These are phyloP conservation scores for Brachyalestes nurse DNA, from an alignment of 2,797 vertebrate species.

Conservation along the genomic window DNA sequence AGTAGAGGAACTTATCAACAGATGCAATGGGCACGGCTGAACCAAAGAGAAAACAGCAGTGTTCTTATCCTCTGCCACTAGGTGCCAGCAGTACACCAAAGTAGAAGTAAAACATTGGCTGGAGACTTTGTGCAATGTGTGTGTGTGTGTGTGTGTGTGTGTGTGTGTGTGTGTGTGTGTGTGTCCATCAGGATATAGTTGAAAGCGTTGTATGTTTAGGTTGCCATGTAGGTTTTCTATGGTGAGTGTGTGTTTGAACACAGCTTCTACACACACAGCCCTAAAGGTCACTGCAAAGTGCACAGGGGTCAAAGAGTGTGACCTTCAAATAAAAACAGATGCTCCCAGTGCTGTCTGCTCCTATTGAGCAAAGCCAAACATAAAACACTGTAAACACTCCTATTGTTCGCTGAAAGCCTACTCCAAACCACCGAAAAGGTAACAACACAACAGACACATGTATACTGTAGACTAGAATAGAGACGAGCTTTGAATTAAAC, in stretches of 20 bases:
- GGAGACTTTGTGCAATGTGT: neutral
- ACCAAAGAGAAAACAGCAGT: neutral
- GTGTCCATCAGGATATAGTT: neutral
- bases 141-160: neutral
- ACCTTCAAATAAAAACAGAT: neutral
- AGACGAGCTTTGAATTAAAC: too few relatives aligned
- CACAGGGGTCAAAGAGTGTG: constrained; percentile 9
- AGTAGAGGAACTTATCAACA: constrained; percentile 35
- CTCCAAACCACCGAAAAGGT: neutral
- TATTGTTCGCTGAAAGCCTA: neutral
- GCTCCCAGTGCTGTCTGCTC: neutral
- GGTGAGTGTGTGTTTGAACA: neutral
- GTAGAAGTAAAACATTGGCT: neutral
- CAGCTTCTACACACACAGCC: neutral
- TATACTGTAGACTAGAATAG: too few relatives aligned
- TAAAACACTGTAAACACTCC: neutral
- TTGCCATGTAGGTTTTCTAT: neutral
- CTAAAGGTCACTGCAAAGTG: constrained; percentile 12
- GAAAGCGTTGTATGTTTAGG: neutral
- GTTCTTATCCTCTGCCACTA: constrained; percentile 63
- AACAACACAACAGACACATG: neutral
- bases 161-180: neutral
- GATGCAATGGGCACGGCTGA: neutral
- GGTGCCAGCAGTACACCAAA: constrained; percentile 71
- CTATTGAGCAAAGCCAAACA: neutral